These are phyloP conservation scores for Acrossocheilus fasciatus DNA, from an alignment of 2,797 vertebrate genomes.

Conservation along the genomic window DNA sequence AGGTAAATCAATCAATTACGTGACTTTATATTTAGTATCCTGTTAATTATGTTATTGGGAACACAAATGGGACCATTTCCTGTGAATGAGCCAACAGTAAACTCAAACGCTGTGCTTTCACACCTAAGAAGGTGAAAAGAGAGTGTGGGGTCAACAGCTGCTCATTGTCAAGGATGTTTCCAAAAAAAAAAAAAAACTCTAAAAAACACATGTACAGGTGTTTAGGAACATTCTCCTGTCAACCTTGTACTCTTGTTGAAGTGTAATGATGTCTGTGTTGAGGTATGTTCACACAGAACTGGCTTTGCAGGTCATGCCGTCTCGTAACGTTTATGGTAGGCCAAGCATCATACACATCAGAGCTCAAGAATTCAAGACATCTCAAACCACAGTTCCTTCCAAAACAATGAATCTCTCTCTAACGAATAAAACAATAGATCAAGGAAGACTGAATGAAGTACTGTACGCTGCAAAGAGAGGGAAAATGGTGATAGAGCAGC, in stretches of 20 bases:
- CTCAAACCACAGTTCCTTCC: background rate
- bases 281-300: conserved; percentile 53
- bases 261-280: conserved; percentile 13
- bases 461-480: background rate
- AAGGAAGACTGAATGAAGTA: background rate
- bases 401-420: background rate
- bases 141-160: conserved; percentile 14
- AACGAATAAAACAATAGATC: background rate
- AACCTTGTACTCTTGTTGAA: conserved; percentile 8
- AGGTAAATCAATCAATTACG: background rate
- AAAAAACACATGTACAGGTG: background rate
- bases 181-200: background rate
- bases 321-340: background rate
- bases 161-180: background rate
- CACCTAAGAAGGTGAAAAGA: background rate
- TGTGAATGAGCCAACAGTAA: background rate
- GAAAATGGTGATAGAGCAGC: background rate
- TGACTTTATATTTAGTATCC: background rate
- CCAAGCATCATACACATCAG: background rate
- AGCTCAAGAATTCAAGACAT: conserved; percentile 51
- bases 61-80: background rate
- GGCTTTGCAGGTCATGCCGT: conserved; percentile 54
- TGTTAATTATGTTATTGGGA: background rate
- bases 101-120: conserved; percentile 11
- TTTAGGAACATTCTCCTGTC: background rate